phyloP scores from a whole-genome alignment of 1,140 invertebrate genomes.

The Xylocopa sonorina region DNA sequence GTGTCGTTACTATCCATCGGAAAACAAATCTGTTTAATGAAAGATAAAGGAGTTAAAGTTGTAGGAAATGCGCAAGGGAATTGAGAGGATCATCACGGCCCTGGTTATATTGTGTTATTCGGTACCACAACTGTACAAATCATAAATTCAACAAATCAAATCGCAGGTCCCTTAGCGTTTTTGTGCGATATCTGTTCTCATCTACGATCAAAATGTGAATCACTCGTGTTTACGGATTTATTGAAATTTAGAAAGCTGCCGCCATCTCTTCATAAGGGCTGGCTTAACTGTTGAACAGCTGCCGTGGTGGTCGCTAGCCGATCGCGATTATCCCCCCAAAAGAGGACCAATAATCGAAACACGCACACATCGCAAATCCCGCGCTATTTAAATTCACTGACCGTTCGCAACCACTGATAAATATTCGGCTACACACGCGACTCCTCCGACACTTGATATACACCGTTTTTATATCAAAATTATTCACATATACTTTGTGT shows the following conservation, averaged over 20 bases:
- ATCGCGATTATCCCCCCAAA: slow-evolving; percentile 66
- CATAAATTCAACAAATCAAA: slow-evolving; percentile 49
- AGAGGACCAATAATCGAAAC: slow-evolving; percentile 65
- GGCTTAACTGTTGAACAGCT: slow-evolving; percentile 70
- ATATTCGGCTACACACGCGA: slow-evolving; percentile 66
- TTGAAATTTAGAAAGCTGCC: slow-evolving; percentile 60
- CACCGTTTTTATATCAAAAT: slow-evolving; percentile 66
- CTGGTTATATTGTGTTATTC: slow-evolving; percentile 64
- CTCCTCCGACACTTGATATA: slow-evolving; percentile 54
- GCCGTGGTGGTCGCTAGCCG: slow-evolving; percentile 69
- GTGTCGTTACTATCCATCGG: neutral
- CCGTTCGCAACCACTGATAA: slow-evolving; percentile 67
- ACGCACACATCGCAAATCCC: slow-evolving; percentile 66
- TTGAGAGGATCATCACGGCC: slow-evolving; percentile 50
- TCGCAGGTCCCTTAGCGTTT: slow-evolving; percentile 15
- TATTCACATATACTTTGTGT: slow-evolving; percentile 75
- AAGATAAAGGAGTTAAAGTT: slow-evolving; percentile 4
- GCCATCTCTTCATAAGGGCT: slow-evolving; percentile 68
- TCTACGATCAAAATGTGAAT: neutral
- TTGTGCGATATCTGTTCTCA: neutral
- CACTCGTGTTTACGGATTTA: slow-evolving; percentile 23
- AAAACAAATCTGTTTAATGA: neutral
- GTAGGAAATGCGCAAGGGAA: slow-evolving; percentile 20
- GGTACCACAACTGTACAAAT: slow-evolving; percentile 58
- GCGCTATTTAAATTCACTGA: slow-evolving; percentile 75